These are phyloP conservation scores for Nomada flava DNA, from an alignment of 2,888 invertebrate species.

Conservation along the genomic window DNA sequence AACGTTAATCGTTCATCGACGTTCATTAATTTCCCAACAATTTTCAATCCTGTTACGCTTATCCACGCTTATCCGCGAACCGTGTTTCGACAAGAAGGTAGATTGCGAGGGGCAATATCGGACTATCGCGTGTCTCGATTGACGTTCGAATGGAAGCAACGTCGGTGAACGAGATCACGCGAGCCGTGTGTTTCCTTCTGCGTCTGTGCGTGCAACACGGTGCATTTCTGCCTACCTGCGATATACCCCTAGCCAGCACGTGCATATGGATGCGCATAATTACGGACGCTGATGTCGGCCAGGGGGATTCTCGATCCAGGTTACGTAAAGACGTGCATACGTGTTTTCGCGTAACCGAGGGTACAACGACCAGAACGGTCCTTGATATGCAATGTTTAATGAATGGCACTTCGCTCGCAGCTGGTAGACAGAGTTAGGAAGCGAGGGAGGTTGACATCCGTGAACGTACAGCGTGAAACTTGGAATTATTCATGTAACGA, in stretches of 20 bases:
- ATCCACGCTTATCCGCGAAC: too few relatives aligned
- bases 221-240: conserved; percentile 37
- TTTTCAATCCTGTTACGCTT: conserved; percentile 1
- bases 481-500: conserved; percentile 58
- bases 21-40: too few relatives aligned
- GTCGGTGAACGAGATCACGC: conserved; percentile 63
- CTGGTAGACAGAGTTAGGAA: conserved; percentile 20
- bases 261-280: conserved; percentile 72
- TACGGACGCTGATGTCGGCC: conserved; percentile 65
- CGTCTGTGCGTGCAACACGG: conserved; percentile 60
- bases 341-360: conserved; percentile 38
- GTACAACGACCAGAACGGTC: conserved; percentile 39
- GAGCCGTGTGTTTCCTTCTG: conserved; percentile 58
- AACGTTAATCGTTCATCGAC: too few relatives aligned
- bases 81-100: background rate
- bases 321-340: conserved; percentile 45
- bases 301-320: conserved; percentile 44
- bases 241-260: conserved; percentile 9
- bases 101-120: conserved; percentile 21
- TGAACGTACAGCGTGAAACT: conserved; percentile 48
- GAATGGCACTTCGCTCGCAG: conserved; percentile 32
- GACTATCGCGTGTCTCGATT: conserved; percentile 68
- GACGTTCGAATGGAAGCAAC: conserved; percentile 54
- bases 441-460: conserved; percentile 47
- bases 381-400: conserved; percentile 57